These are phyloP conservation scores for Wiebesia pumilae DNA, from an alignment of 1,140 invertebrate species.

Conservation along the genomic window DNA sequence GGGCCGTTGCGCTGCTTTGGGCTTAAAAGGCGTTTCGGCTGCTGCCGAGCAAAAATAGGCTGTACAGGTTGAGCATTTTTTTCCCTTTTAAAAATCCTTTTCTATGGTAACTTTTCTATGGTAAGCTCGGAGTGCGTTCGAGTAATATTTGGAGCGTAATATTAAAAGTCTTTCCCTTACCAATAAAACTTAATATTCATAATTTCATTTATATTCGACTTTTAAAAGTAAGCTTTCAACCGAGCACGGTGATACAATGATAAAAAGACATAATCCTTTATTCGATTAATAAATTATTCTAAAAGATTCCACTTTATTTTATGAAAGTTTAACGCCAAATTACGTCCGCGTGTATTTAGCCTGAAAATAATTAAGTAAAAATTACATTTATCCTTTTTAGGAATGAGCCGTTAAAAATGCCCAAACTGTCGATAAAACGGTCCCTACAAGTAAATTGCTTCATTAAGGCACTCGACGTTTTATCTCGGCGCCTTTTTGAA, in stretches of 20 bases:
- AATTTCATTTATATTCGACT: not conserved
- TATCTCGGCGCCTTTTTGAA: not conserved
- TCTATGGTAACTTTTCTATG: not conserved
- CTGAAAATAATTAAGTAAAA: not conserved
- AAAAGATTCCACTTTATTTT: not conserved
- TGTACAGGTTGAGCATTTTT: not conserved
- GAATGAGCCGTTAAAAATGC: not conserved
- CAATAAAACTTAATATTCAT: not conserved
- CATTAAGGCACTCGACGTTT: not conserved
- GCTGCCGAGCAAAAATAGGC: not conserved
- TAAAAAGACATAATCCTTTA: not conserved
- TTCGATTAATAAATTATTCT: not conserved
- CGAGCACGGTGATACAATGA: not conserved
- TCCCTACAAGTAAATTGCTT: not conserved
- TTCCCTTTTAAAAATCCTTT: not conserved
- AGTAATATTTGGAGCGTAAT: not conserved
- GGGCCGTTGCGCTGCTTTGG: not conserved
- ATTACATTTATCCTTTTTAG: conserved; percentile 3
- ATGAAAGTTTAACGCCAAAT: not conserved
- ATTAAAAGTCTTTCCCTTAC: not conserved
- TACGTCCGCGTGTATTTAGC: not conserved
- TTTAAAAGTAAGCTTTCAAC: not conserved
- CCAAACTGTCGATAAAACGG: not conserved
- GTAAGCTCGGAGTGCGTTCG: not conserved
- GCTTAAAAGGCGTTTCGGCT: not conserved